These are phyloP conservation scores for Lumbricus terrestris DNA, from an alignment of 2,888 invertebrate species.

Conservation along the genomic window DNA sequence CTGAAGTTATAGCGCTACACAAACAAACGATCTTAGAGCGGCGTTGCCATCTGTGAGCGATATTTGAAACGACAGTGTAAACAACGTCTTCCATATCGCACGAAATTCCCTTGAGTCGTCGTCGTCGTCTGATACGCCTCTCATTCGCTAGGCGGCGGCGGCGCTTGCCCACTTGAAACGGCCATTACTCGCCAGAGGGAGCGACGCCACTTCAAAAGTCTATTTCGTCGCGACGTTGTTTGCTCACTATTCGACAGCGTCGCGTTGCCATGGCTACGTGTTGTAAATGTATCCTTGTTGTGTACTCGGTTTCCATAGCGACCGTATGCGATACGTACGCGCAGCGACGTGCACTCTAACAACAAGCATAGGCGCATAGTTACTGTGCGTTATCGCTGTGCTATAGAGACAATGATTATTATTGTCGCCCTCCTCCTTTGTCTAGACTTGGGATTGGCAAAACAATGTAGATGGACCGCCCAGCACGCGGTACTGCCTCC, in stretches of 20 bases:
- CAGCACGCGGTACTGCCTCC: neutral
- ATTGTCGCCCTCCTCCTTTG: too few relatives aligned
- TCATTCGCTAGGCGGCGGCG: neutral
- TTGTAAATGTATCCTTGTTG: too few relatives aligned
- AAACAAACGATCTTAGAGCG: conserved; percentile 3
- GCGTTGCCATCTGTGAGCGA: neutral
- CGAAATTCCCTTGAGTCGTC: conserved; percentile 3
- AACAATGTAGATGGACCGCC: too few relatives aligned
- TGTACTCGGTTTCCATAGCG: too few relatives aligned
- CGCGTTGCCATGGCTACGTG: neutral
- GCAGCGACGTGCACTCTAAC: too few relatives aligned
- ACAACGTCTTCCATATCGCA: neutral
- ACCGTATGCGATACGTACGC: too few relatives aligned
- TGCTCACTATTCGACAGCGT: neutral
- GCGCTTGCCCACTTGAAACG: neutral
- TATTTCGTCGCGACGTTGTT: neutral
- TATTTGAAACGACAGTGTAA: neutral
- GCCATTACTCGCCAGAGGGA: neutral
- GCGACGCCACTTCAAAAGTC: neutral
- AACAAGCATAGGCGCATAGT: too few relatives aligned
- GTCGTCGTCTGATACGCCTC: too few relatives aligned
- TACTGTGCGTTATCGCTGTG: too few relatives aligned
- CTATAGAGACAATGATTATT: too few relatives aligned
- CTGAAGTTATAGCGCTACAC: neutral
- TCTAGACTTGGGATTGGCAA: too few relatives aligned